Evolutionary conservation across 2,888 invertebrate species (phyloP), one percentile per base, ranked within the genome.

Genomic region (Philonicus albiceps): DNA sequence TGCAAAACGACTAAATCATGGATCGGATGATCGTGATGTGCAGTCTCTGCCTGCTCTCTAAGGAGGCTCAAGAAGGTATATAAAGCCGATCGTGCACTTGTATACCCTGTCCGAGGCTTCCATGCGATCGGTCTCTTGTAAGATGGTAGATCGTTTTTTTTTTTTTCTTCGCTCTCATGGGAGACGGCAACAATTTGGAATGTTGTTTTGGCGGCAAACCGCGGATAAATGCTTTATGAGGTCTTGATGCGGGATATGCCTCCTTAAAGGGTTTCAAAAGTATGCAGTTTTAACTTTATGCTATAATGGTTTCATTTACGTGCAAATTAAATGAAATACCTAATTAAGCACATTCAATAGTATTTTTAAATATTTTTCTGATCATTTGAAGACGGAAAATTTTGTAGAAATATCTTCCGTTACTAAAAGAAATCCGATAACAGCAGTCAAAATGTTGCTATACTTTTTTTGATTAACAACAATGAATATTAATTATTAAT

Each of bases 201-300:
- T 83, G 83, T 83, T 83, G 83, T 83, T 83, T 83, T 83, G 83
- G 83, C 83, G 83, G 83, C 80, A 80, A 80, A 80, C 30, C 49
- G 6, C 43, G 53, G 30, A 49, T 27, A 43, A 64, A 80, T 80
- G 80, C 49, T 30, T 30, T 80, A 43, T 34, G 53, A 80, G 1
- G 16, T 74, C 74, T 74, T 37, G 64, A 64, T 64, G 64, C 64
- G 64, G 64, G 27, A 27, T 64, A 64, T 64, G 64, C 64, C 27
- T 64, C 64, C 64, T 22, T 22, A 64, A 19, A 64, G 13, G 27
- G 11, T 27, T 64, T 64, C 11, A 1, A 11, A 64, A 1, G 27
- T 27, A 64, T 64, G 49, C 49, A 49, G 49, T 49, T 7, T 64
- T 22, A 27, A 1, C 64, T 49, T 49, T 64, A 22, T 27, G 19